These are phyloP conservation scores for Thunnus thynnus DNA, from an alignment of 2,113 vertebrate genomes.

Conservation along the genomic window DNA sequence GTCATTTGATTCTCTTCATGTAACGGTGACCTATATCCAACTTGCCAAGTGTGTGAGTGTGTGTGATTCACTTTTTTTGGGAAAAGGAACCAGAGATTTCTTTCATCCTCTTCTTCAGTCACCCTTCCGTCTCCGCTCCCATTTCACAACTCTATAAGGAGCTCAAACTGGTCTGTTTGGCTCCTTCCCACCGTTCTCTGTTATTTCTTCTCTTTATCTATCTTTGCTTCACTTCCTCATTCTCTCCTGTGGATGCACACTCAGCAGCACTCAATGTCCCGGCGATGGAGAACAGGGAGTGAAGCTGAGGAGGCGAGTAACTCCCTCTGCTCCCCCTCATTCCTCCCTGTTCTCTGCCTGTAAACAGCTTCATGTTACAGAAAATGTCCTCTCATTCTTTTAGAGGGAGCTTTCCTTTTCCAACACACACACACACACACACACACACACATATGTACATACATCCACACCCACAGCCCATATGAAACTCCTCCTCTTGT, in stretches of 20 bases:
- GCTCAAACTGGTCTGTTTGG: neutral
- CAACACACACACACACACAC: neutral
- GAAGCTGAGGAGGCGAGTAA: neutral
- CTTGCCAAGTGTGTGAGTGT: neutral
- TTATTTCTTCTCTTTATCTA: slow-evolving; percentile 41
- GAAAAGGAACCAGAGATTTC: neutral
- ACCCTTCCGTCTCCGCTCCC: no score
- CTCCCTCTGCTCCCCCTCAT: neutral
- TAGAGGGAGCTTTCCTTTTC: no score
- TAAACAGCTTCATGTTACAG: slow-evolving; percentile 48
- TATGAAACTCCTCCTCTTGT: slow-evolving; percentile 59
- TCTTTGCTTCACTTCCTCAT: slow-evolving; percentile 21
- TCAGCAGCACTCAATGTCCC: slow-evolving; percentile 31
- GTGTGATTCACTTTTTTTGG: neutral
- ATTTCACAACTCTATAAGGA: neutral
- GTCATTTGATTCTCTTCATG: neutral
- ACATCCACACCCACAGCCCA: slow-evolving; percentile 3
- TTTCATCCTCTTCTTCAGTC: neutral
- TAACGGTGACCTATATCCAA: neutral
- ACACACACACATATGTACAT: neutral
- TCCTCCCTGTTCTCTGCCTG: slow-evolving; percentile 23
- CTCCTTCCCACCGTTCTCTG: neutral
- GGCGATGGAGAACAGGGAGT: slow-evolving; percentile 14
- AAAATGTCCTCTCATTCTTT: neutral
- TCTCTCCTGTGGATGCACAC: slow-evolving; percentile 26